Conservation (phyloP, 2,113 vertebrate genomes). For the Oriolus oriolus region DNA sequence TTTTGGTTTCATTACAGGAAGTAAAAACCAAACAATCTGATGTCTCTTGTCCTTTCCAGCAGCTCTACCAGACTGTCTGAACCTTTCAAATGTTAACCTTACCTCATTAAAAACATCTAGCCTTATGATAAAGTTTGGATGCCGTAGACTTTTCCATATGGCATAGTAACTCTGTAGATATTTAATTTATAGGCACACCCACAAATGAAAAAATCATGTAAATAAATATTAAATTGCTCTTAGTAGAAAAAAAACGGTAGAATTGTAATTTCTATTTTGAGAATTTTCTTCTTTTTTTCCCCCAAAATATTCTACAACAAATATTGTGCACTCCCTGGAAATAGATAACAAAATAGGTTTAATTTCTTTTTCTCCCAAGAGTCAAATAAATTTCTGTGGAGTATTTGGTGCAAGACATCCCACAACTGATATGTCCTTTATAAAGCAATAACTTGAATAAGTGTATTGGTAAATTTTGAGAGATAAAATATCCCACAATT, state of each 20-base stretch:
- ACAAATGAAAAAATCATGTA: not conserved
- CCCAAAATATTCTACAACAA: not conserved
- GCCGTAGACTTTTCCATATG: not conserved
- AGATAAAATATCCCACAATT: not conserved
- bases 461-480: not conserved
- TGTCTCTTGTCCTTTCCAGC: not conserved
- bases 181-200: not conserved
- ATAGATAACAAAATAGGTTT: not conserved
- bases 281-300: not conserved
- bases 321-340: not conserved
- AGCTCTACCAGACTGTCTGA: not conserved
- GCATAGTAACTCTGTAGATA: not conserved
- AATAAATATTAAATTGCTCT: not conserved
- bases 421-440: accelerated
- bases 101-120: not conserved
- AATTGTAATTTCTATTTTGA: not conserved
- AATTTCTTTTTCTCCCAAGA: not conserved
- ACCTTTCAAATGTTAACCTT: not conserved
- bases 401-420: not conserved
- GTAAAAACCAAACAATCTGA: not conserved
- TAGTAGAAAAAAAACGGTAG: not conserved
- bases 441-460: not conserved
- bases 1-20: not conserved
- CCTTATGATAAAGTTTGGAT: not conserved
- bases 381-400: not conserved